Base-by-base conservation (phyloP, 2,797 vertebrate species). In the Melanotaenia trifasciata region DNA sequence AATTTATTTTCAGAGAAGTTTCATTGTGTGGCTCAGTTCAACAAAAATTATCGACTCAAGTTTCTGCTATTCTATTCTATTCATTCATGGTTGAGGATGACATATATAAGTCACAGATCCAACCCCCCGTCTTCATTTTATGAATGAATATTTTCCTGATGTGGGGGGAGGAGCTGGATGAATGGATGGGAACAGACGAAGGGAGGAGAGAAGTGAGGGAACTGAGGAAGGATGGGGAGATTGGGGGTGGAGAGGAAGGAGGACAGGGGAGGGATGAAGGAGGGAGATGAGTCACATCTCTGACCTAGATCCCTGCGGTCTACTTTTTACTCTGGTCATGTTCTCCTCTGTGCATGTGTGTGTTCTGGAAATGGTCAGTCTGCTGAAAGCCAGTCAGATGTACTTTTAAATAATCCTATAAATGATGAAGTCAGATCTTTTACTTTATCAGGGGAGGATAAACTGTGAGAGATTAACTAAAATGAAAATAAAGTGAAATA, bases 251-350 rank as follows among this genome's bases (percentile, higher is more conserved):
- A 80, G 63, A 62, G 58, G 50, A 70, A 54, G 54, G 50, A 56
- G 58, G 20, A 50, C 56, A 54, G 67, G 50, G 51, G 63, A 59
- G 72, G 77, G 69, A 80, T 74, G 72, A 71, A 78, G 74, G n/a
- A 80, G 68, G 84, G 84, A 78, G 87, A 93, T 92, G 92, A 93
- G 74, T 93, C 92, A 93, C 84, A 86, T 88, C 87, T 88, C 87
- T 93, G 90, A 93, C 91, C 90, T 78, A 92, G 78, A 92, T 91
- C 86, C 84, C 81, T 16, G 65, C 36, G 32, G 78, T 84, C 82
- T 90, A 84, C 76, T 88, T 87, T 85, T 84, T 72, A 87, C 70
- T 81, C 87, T 79, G 80, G 75, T 79, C 72, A 89, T 76, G 38
- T 84, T 88, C 76, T 83, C 9, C 5, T 57, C 6, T 57, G 16